Conservation (phyloP, 1,140 invertebrate genomes). For the Brachionus angularis region DNA sequence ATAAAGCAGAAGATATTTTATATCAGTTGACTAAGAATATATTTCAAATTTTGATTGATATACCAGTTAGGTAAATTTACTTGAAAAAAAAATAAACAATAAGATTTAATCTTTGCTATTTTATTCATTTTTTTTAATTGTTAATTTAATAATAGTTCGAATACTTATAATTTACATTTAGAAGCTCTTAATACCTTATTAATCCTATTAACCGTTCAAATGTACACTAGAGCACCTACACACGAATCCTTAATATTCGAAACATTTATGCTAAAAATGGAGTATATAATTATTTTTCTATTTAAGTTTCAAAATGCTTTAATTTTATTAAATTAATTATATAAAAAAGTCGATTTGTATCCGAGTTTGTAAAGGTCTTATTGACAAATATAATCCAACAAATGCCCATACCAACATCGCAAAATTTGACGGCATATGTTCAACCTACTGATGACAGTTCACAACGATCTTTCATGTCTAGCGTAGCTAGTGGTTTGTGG, state of each 20-base stretch:
- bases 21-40: slow-evolving; percentile 8
- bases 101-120: not conserved
- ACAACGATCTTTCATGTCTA: slow-evolving; percentile 50
- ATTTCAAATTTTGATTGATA: slow-evolving; percentile 12
- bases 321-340: slow-evolving; percentile 62
- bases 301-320: slow-evolving; percentile 48
- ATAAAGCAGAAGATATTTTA: not conserved
- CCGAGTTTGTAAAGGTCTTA: slow-evolving; percentile 69
- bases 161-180: slow-evolving; percentile 58
- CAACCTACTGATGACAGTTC: slow-evolving; percentile 63
- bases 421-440: slow-evolving; percentile 63
- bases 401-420: slow-evolving; percentile 52
- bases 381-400: slow-evolving; percentile 74
- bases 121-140: not conserved
- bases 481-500: slow-evolving; percentile 71
- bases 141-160: slow-evolving; percentile 7
- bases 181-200: slow-evolving; percentile 81
- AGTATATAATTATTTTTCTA: slow-evolving; percentile 52
- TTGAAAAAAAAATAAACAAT: not conserved
- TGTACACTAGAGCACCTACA: slow-evolving; percentile 70
- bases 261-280: slow-evolving; percentile 60
- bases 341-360: slow-evolving; percentile 71
- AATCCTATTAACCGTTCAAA: slow-evolving; percentile 78
- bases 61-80: slow-evolving; percentile 26
- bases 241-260: slow-evolving; percentile 65